A percentile compares a stretch with the other conserved stretches of the same genome.
These are phyloP conservation scores for Coptodon bakossiorum DNA, from an alignment of 2,113 vertebrate genomes.

Conservation along the genomic window DNA sequence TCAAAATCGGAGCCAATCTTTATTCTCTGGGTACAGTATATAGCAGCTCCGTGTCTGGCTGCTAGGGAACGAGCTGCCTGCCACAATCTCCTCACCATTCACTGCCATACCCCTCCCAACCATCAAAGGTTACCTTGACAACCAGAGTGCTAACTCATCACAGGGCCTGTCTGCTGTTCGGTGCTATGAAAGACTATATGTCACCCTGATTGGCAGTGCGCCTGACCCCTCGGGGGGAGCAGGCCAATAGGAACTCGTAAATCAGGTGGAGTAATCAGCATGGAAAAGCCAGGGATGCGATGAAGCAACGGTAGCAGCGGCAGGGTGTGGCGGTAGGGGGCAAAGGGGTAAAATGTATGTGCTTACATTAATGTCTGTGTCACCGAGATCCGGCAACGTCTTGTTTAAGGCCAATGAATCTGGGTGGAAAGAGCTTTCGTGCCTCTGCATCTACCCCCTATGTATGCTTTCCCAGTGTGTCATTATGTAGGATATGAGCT, in stretches of 20 bases:
- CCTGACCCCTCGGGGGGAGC: constrained; percentile 47
- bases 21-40: constrained; percentile 1
- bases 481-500: background rate
- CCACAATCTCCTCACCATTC: constrained; percentile 54
- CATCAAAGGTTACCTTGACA: constrained; percentile 69
- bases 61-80: constrained; percentile 52
- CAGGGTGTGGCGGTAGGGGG: background rate
- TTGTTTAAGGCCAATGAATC: constrained; percentile 14
- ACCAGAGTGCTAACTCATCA: constrained; percentile 73
- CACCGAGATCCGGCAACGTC: background rate
- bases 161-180: constrained; percentile 43
- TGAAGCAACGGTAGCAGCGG: background rate
- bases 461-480: background rate
- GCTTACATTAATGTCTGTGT: background rate
- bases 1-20: background rate
- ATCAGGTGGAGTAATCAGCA: constrained; percentile 51
- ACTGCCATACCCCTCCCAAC: constrained; percentile 54
- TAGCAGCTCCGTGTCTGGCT: constrained; percentile 32
- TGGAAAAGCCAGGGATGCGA: constrained; percentile 5
- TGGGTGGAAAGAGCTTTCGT: background rate
- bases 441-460: background rate
- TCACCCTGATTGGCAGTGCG: constrained; percentile 57
- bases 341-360: background rate
- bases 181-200: constrained; percentile 53
- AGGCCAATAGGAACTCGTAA: constrained; percentile 51